Percentiles rank a stretch among this genome's conserved stretches.
These are phyloP conservation scores for Ctena decussata DNA, from an alignment of 2,888 invertebrate genomes.

Conservation along the genomic window DNA sequence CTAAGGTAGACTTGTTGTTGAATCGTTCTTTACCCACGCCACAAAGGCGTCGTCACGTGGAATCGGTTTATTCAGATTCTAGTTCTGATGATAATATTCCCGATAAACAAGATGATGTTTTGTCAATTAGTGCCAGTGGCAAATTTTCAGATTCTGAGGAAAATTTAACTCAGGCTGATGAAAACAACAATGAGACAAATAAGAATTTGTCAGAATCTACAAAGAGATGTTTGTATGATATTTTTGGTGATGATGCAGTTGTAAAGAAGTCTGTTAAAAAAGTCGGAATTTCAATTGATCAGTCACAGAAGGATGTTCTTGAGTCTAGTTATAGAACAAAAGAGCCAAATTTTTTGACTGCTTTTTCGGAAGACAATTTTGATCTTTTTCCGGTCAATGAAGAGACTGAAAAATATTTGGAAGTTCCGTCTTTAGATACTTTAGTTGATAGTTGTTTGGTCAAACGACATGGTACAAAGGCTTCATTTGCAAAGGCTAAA, in stretches of 20 bases:
- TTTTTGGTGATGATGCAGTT: too few species aligned
- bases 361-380: slow-evolving; percentile 43
- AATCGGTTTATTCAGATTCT: background rate
- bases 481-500: slow-evolving; percentile 37
- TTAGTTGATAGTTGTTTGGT: slow-evolving; percentile 33
- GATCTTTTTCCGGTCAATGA: slow-evolving; percentile 20
- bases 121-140: too few species aligned
- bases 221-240: too few species aligned
- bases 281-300: too few species aligned
- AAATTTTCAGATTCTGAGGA: too few species aligned
- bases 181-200: too few species aligned
- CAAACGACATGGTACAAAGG: slow-evolving; percentile 32
- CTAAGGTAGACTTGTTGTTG: background rate
- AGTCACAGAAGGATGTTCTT: slow-evolving; percentile 22
- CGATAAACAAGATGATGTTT: background rate
- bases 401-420: slow-evolving; percentile 30
- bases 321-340: slow-evolving; percentile 25
- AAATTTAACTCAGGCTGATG: too few species aligned
- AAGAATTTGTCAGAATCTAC: too few species aligned
- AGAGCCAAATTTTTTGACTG: slow-evolving; percentile 40
- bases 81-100: background rate
- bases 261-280: too few species aligned
- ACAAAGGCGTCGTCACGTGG: background rate
- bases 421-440: slow-evolving; percentile 41
- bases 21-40: background rate